Evolutionary conservation across 53 echinoderm and acorn worm genomes (phyloP), one percentile per base, ranked within the genome.

Genomic region (Mesocentrotus franciscanus): DNA sequence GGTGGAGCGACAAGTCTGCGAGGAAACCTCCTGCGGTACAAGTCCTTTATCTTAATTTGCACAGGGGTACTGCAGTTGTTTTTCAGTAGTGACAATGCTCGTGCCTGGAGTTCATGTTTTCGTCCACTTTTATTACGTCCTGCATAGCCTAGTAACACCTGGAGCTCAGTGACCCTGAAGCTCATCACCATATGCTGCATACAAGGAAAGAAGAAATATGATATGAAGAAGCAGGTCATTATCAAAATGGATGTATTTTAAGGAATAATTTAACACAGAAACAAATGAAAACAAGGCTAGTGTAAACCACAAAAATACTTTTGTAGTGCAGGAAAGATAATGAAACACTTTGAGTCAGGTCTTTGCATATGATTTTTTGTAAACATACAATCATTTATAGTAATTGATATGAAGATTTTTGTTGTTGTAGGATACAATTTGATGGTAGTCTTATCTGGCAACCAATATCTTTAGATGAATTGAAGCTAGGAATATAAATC

Each of bases 171-270:
- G 57, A 98, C 99, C 39, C 99, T 92, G 92, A 99, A 99, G 95
- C 99, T 99, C 96, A 98, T 97, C 78, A 99, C 96, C 99, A 99
- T 99, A 76, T 98, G 99, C 99, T 99, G 97, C 34, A 95, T 96
- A 96, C 29, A 35, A 26, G 71, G 90, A 93, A 93, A 56, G 39
- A 39, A 95, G 10, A 96, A 91, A 91, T 56, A 95, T 74, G 18
- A 29, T 17, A 87, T 20, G 24, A 58, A 87, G 30, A 87, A 68
- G 33, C 9, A 14, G 18, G 30, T 26, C 56, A 78, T 42, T 84
- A 49, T 22, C 56, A 57, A 84, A 84, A 18, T 75, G 30, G 27
- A 85, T 6, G 85, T 56, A 35, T 49, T 85, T 27, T 27, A 87
- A 56, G 33, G 27, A 2, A 13, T 57, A 24, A n/a, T n/a, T 10